phyloP scores from a whole-genome alignment of 2,888 invertebrate genomes.

The Pasiphila rectangulata region DNA sequence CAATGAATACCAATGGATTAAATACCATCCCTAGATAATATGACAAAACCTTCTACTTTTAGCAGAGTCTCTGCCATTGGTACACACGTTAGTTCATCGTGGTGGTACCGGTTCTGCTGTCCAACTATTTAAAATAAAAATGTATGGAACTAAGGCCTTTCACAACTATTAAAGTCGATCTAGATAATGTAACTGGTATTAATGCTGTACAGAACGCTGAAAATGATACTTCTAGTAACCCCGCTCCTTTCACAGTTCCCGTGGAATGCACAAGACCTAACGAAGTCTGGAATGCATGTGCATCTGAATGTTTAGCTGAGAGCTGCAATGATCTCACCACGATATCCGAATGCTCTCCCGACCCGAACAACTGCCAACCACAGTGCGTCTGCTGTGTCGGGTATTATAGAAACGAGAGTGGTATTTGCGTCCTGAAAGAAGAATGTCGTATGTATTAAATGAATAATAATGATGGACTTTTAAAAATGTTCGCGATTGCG shows the following conservation, averaged over 20 bases:
- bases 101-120: too few relatives aligned
- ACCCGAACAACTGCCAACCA: constrained; percentile 35
- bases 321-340: constrained; percentile 32
- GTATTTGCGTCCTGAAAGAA: constrained; percentile 33
- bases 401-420: constrained; percentile 37
- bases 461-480: neutral
- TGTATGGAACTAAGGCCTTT: too few relatives aligned
- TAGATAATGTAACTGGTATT: too few relatives aligned
- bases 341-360: constrained; percentile 14
- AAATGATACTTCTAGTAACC: neutral
- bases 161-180: too few relatives aligned
- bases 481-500: too few relatives aligned
- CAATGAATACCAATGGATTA: too few relatives aligned
- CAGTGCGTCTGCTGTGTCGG: constrained; percentile 42
- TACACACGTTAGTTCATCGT: too few relatives aligned
- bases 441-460: constrained; percentile 19
- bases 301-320: constrained; percentile 39
- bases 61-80: too few relatives aligned
- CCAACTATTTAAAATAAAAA: too few relatives aligned
- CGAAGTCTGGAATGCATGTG: constrained; percentile 37
- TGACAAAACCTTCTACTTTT: too few relatives aligned
- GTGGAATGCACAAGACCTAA: constrained; percentile 38
- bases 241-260: constrained; percentile 27
- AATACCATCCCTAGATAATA: too few relatives aligned
- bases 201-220: neutral